Evolutionary conservation across 2,888 invertebrate genomes (phyloP).

Genomic region (Sphaerophoria rueppellii): DNA sequence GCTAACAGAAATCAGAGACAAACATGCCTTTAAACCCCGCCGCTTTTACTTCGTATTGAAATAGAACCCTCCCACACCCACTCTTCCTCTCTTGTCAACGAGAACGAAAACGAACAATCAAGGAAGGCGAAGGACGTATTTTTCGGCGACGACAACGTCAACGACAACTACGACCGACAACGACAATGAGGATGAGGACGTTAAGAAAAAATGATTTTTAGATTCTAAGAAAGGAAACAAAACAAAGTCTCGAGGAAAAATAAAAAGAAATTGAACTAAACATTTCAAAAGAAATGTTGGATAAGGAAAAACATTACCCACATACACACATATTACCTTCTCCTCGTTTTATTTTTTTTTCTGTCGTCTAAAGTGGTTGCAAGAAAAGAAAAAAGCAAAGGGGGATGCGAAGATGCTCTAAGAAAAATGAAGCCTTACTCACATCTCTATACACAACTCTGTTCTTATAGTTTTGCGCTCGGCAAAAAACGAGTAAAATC

Average conservation of each 20-base stretch:
- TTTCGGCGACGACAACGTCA: not conserved
- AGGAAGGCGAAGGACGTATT: not conserved
- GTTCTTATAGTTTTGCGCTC: slow-evolving; percentile 8
- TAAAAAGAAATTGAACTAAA: slow-evolving; percentile 50
- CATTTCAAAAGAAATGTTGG: slow-evolving; percentile 71
- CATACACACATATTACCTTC: slow-evolving; percentile 60
- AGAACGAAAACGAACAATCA: not conserved
- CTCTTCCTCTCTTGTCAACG: not conserved
- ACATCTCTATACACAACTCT: slow-evolving; percentile 33
- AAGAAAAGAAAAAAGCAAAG: slow-evolving; percentile 1
- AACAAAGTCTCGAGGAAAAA: slow-evolving; percentile 49
- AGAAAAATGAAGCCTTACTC: slow-evolving; percentile 57
- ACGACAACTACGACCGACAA: slow-evolving; percentile 17
- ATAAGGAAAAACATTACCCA: slow-evolving; percentile 73
- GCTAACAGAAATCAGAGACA: slow-evolving; percentile 52
- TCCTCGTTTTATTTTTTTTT: slow-evolving; percentile 11
- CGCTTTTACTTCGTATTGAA: slow-evolving; percentile 8
- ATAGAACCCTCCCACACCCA: not conserved
- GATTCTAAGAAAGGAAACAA: slow-evolving; percentile 62
- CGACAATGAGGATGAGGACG: slow-evolving; percentile 14
- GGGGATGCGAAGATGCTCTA: slow-evolving; percentile 42
- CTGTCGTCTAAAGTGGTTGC: slow-evolving; percentile 28
- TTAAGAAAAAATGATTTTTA: slow-evolving; percentile 38
- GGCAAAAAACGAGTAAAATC: slow-evolving; percentile 50
- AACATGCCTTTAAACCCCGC: slow-evolving; percentile 36